These are phyloP conservation scores for Muscicapa adusta DNA, from an alignment of 2,113 vertebrate genomes.

Conservation along the genomic window DNA sequence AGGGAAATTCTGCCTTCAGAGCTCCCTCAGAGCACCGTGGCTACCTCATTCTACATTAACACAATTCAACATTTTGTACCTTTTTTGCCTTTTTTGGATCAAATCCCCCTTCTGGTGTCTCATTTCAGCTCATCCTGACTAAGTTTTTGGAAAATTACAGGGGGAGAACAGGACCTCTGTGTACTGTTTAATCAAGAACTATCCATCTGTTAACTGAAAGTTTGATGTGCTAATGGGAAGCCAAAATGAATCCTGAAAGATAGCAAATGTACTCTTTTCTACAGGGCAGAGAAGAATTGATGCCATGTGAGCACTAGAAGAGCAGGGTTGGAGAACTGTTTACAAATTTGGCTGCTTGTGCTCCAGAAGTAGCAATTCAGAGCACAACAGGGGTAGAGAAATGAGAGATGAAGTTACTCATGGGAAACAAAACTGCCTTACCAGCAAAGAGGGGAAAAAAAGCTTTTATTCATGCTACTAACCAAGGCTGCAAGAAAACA, in stretches of 20 bases:
- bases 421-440: background rate
- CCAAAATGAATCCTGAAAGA: background rate
- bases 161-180: background rate
- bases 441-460: background rate
- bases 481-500: background rate
- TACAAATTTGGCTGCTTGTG: background rate
- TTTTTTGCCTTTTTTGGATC: background rate
- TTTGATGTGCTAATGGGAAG: background rate
- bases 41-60: fast-evolving
- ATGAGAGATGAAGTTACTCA: background rate
- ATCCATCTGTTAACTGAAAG: background rate
- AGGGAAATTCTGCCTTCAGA: background rate
- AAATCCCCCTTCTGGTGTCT: background rate
- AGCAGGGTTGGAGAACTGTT: background rate
- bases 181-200: background rate
- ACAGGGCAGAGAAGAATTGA: background rate
- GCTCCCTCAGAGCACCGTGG: background rate
- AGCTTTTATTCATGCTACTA: background rate
- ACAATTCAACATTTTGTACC: background rate
- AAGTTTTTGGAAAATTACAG: background rate
- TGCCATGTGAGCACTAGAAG: background rate
- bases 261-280: background rate
- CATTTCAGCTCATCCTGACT: background rate
- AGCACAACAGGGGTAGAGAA: background rate
- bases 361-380: background rate